phyloP scores from a whole-genome alignment of 2,113 vertebrate species.

The Lepus europaeus region DNA sequence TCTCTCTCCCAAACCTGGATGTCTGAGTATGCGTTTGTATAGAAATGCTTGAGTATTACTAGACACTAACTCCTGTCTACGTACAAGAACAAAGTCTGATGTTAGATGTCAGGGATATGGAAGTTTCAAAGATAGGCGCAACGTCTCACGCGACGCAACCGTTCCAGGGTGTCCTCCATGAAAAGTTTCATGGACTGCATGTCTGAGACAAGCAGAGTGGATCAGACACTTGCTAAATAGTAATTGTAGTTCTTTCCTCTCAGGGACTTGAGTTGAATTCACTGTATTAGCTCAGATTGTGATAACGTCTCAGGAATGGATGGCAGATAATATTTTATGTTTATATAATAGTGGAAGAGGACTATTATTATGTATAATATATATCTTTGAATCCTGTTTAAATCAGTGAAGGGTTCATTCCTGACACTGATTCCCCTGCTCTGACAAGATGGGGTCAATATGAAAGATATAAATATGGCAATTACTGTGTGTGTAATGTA shows the following conservation, averaged over 20 bases:
- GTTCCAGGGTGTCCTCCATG: neutral
- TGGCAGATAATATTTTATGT: conserved; percentile 68
- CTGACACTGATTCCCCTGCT: conserved; percentile 39
- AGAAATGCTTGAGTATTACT: neutral
- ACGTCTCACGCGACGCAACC: neutral
- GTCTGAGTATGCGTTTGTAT: neutral
- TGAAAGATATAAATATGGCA: conserved; percentile 47
- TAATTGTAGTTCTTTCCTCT: conserved; percentile 58
- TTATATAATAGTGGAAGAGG: conserved; percentile 63
- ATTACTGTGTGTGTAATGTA: conserved; percentile 38
- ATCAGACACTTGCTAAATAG: conserved; percentile 37
- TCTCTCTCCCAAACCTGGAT: neutral
- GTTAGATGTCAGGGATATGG: conserved; percentile 42
- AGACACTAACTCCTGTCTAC: neutral
- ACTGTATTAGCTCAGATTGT: conserved; percentile 62
- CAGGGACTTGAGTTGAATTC: conserved; percentile 59
- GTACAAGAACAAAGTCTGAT: conserved; percentile 22
- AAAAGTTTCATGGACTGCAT: neutral
- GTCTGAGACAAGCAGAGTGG: conserved; percentile 40
- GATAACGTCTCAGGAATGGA: conserved; percentile 61
- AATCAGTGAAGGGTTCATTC: conserved; percentile 54
- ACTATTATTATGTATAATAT: conserved; percentile 65
- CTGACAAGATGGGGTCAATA: conserved; percentile 65
- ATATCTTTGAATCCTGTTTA: conserved; percentile 66
- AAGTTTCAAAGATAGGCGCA: conserved; percentile 17